These are phyloP conservation scores for Macroglossus sobrinus DNA, from an alignment of 2,113 vertebrate genomes.

Conservation along the genomic window DNA sequence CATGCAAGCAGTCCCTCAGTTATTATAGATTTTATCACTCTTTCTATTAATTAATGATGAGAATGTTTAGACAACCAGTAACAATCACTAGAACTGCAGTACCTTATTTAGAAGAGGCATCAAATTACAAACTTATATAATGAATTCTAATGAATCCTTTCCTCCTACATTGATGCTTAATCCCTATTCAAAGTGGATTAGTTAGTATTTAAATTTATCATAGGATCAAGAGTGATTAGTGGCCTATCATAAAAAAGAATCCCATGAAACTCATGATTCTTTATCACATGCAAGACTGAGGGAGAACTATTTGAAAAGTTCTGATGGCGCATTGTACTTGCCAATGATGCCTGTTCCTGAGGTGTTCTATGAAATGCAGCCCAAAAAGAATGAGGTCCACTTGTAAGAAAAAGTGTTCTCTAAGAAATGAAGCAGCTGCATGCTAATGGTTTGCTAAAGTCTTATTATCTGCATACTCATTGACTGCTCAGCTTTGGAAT, in stretches of 20 bases:
- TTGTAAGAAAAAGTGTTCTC: conserved; percentile 25
- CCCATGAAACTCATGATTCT: conserved; percentile 61
- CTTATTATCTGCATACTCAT: conserved; percentile 62
- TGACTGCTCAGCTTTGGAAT: conserved; percentile 59
- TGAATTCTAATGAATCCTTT: conserved; percentile 84
- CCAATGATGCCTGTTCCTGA: conserved; percentile 22
- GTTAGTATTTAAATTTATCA: conserved; percentile 85
- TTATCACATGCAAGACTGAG: conserved; percentile 49
- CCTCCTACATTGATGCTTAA: conserved; percentile 75
- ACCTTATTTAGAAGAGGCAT: conserved; percentile 68
- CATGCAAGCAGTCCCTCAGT: background rate
- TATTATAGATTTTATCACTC: conserved; percentile 39
- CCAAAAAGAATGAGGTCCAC: conserved; percentile 25
- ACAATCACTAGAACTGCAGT: conserved; percentile 59
- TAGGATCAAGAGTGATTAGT: conserved; percentile 80
- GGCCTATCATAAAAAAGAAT: conserved; percentile 69
- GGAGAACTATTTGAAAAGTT: conserved; percentile 36
- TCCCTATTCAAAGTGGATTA: conserved; percentile 85
- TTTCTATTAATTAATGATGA: conserved; percentile 66
- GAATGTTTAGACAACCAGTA: conserved; percentile 66
- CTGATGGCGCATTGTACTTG: conserved; percentile 9
- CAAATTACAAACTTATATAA: conserved; percentile 79
- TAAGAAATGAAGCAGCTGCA: conserved; percentile 74
- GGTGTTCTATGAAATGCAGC: conserved; percentile 22
- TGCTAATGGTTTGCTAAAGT: conserved; percentile 74